Base-by-base conservation (phyloP, 2,113 vertebrate species). In the Abramis brama region DNA sequence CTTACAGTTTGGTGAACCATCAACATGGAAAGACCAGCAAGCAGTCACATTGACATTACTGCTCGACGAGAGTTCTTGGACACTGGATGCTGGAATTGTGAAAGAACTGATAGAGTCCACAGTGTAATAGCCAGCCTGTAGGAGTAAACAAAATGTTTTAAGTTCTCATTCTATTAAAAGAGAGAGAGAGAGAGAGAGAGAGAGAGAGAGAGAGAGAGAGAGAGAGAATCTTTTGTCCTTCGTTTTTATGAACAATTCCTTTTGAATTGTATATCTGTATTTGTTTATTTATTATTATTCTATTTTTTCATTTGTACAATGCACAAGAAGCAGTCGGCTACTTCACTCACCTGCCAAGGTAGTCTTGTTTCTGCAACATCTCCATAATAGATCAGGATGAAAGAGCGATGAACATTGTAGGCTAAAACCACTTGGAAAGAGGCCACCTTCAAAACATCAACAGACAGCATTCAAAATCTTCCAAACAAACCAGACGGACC, bases 351-450 rank as follows among this genome's bases (percentile, higher is more conserved):
- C 43, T 45, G 43, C 43, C 8, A 45, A 45, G 8, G 13, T 13
- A 57, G 76, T 78, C 4, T 17, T 21, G 47, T 57, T 36, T 36
- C 47, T 11, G 25, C 50, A 55, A 57, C 17, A 36, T 36, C 15
- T 55, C 76, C 76, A 6, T 78, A 78, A 23, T 57, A 21, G 25
- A 78, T 30, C 4, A 78, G 50, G 19, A 57, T 33, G 47, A 55
- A 78, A 21, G 76, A 57, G 19, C 76, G 76, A 36, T 78, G 47
- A 57, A 57, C 47, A 57, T 57, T 78, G 47, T 30, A 78, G 0
- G 17, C 76, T 57, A 78, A 78, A 78, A 78, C 7, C 47, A 78
- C 27, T 57, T 78, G 76, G 76, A 78, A 78, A 19, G n/a, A 23
- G 23, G 7, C 62, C 62, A 27, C 25, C 62, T 66, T 66, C 1